Conservation (phyloP, 2,888 invertebrate species). For the Hermodice carunculata region DNA sequence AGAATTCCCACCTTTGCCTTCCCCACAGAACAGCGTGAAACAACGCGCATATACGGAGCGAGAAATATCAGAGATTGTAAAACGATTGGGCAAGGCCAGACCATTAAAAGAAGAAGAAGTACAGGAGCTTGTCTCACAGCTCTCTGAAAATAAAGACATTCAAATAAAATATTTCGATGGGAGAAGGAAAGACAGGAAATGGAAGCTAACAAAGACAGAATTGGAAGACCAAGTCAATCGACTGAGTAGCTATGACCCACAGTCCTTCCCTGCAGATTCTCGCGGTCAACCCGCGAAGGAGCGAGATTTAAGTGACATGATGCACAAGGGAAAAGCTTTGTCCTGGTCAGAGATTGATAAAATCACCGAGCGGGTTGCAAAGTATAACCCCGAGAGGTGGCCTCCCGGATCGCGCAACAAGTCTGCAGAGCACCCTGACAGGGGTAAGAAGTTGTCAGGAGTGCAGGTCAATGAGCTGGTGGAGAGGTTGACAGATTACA, state of each 20-base stretch:
- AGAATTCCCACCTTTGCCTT: background rate
- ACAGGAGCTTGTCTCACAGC: no score
- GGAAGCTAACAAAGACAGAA: background rate
- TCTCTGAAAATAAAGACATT: no score
- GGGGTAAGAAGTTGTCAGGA: background rate
- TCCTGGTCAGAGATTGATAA: background rate
- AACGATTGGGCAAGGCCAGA: no score
- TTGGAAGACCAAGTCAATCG: constrained; percentile 5
- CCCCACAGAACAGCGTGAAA: no score
- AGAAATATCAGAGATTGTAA: no score
- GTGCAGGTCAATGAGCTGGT: constrained; percentile 10
- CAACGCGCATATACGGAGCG: no score
- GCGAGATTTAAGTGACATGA: constrained; percentile 1
- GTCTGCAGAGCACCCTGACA: background rate
- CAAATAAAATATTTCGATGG: no score
- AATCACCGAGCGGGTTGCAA: constrained; percentile 3
- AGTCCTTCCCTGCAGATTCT: background rate
- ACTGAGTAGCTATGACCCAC: constrained; percentile 5
- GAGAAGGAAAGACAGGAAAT: background rate
- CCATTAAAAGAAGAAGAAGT: no score
- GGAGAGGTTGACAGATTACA: constrained; percentile 2
- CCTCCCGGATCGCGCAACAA: background rate
- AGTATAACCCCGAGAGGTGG: constrained; percentile 14
- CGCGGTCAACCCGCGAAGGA: constrained; percentile 5
- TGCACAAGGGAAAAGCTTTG: background rate